Evolutionary conservation across 2,797 vertebrate genomes (phyloP), one percentile per base, ranked within the genome.

Genomic region (Serranus cabrilla): DNA sequence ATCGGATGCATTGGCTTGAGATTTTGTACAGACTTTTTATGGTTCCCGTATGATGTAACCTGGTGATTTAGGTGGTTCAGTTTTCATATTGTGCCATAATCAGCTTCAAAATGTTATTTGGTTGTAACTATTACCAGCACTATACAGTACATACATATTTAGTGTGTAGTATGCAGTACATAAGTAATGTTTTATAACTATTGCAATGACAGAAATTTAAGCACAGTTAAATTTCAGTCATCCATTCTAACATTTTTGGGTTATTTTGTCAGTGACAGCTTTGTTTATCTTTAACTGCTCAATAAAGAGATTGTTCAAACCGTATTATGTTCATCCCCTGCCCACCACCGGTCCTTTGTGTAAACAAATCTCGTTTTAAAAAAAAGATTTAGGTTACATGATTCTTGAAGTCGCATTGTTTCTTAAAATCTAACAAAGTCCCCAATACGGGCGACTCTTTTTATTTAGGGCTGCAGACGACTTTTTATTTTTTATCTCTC

Each of bases 401-500:
- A 31, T 14, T 40, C 14, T 27, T 62, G 18, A 64, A 51, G 45
- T 71, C 16, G 2, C 57, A 12, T 46, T 47, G 21, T 65, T 56
- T 39, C 43, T 65, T 50, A 5, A 25, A 74, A 47, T 58, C 23
- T 12, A 61, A 58, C 12, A 72, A 55, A 56, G 42, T 52, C 25
- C 37, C 75, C 70, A 71, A 86, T 78, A 77, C 8, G 34, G 8
- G 34, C 34, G 7, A n/a, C 73, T 77, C 71, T 72, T 77, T 49
- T 61, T 59, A 27, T n/a, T n/a, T n/a, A n/a, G 25, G 61, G 82
- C 74, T 68, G 11, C 10, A 49, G 69, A 76, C 62, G 80, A 78
- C 81, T 74, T 88, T 51, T 45, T 40, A 3, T 65, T n/a, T 40
- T 82, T 71, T 78, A 80, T 87, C 71, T 68, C 37, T 49, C 47